Percentiles rank a stretch among this genome's conserved stretches.
These are phyloP conservation scores for Hemiscyllium ocellatum DNA, from an alignment of 2,113 vertebrate genomes.

Conservation along the genomic window DNA sequence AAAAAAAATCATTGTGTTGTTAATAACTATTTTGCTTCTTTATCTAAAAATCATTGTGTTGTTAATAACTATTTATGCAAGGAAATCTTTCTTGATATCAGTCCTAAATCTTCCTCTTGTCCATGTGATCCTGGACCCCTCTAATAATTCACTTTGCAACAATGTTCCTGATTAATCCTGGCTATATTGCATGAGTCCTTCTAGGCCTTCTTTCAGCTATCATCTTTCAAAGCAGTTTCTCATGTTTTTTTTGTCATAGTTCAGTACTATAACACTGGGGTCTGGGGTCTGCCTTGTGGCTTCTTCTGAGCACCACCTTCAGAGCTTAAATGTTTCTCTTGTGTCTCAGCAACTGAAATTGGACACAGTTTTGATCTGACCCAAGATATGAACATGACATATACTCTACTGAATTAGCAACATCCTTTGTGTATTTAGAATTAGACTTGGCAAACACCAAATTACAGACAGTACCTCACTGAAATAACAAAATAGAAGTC, in stretches of 20 bases:
- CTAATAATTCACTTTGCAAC: neutral
- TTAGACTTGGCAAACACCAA: neutral
- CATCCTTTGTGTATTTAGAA: conserved; percentile 12
- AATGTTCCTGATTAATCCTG: neutral
- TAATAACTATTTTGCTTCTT: neutral
- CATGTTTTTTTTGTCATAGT: neutral
- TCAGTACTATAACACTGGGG: neutral
- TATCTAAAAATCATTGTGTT: neutral
- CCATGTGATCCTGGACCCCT: neutral
- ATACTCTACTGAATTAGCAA: conserved; percentile 4
- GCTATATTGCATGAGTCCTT: neutral
- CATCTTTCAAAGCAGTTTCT: neutral
- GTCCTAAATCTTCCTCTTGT: neutral
- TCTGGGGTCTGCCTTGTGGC: neutral
- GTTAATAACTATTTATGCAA: neutral
- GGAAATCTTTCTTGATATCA: neutral
- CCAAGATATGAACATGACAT: neutral
- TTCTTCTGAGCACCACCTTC: neutral
- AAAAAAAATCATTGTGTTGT: neutral
- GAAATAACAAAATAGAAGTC: conserved; percentile 2
- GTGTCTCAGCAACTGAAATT: neutral
- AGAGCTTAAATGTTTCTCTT: neutral
- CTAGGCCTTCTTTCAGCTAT: neutral
- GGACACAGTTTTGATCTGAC: conserved; percentile 22
- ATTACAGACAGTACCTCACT: conserved; percentile 21